A percentile compares a stretch with the other conserved stretches of the same genome.
Evolutionary conservation across 2,888 invertebrate species (phyloP).

Genomic region (Philopedon plagiatum): DNA sequence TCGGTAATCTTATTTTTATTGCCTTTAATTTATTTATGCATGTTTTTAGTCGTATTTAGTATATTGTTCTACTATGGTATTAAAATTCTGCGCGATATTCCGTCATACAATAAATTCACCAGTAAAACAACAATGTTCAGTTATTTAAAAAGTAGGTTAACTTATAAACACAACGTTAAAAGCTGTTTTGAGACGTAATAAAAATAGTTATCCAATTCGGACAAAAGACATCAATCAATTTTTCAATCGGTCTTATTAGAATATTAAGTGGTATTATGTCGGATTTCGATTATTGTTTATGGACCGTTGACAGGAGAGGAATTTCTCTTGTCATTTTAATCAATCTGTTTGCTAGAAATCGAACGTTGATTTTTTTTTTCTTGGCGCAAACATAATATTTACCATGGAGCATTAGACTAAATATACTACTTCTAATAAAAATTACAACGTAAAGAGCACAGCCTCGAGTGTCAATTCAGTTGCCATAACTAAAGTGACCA

Average conservation of each 20-base stretch:
- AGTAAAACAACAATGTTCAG: slow-evolving; percentile 7
- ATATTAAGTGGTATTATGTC: slow-evolving; percentile 26
- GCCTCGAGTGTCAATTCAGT: too few relatives aligned
- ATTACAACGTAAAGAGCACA: too few relatives aligned
- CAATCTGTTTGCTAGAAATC: neutral
- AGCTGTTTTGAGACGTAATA: slow-evolving; percentile 17
- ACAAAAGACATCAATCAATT: slow-evolving; percentile 35
- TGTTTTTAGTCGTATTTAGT: neutral
- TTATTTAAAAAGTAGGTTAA: slow-evolving; percentile 34
- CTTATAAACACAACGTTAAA: slow-evolving; percentile 11
- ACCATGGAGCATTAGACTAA: neutral
- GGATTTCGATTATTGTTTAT: slow-evolving; percentile 22
- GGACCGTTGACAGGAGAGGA: slow-evolving; percentile 1
- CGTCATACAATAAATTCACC: neutral
- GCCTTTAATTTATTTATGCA: neutral
- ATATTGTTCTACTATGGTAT: neutral
- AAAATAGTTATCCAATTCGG: slow-evolving; percentile 19
- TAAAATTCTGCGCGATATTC: neutral
- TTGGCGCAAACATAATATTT: neutral
- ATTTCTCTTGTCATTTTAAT: slow-evolving; percentile 26
- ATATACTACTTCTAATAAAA: too few relatives aligned
- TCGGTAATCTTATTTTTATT: neutral
- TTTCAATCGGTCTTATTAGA: slow-evolving; percentile 29
- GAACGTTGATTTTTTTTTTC: slow-evolving; percentile 2
- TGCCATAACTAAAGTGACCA: too few relatives aligned